Conservation (phyloP, 2,797 vertebrate species). For the Scleropages formosus region DNA sequence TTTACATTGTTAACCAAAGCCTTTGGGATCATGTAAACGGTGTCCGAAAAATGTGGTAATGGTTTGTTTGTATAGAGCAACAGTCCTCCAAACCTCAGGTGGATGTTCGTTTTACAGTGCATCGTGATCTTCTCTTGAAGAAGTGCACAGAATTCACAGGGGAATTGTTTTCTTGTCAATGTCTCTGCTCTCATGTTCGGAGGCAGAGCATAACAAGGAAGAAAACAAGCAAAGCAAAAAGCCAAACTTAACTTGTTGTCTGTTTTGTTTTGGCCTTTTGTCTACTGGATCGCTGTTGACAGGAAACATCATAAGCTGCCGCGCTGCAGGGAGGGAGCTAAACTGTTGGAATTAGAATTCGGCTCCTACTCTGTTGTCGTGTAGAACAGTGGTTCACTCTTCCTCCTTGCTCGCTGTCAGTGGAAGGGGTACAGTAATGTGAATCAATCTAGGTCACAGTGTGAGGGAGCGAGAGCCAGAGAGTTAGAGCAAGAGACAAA, state of each 20-base stretch:
- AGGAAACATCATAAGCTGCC: conserved; percentile 39
- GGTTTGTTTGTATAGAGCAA: not conserved
- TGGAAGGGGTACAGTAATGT: conserved; percentile 14
- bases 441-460: conserved; percentile 31
- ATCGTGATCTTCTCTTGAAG: not conserved
- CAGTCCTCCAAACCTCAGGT: not conserved
- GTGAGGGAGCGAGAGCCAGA: not conserved
- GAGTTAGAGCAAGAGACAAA: not conserved
- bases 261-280: conserved; percentile 33
- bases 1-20: too few relatives aligned
- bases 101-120: not conserved
- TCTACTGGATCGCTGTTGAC: conserved; percentile 45
- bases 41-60: not conserved
- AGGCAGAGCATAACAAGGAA: conserved; percentile 1
- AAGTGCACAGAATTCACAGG: not conserved
- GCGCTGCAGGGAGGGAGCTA: conserved; percentile 25
- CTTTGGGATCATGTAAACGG: not conserved
- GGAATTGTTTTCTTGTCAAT: conserved; percentile 12
- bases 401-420: conserved; percentile 15
- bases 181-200: conserved; percentile 4
- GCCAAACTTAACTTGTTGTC: conserved; percentile 21
- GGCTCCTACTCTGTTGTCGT: conserved; percentile 13
- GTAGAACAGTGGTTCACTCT: conserved; percentile 27
- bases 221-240: conserved; percentile 8
- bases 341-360: conserved; percentile 29